A percentile compares a stretch with the other conserved stretches of the same genome.
Conservation (phyloP, 2,797 vertebrate genomes). For the Numenius phaeopus region DNA sequence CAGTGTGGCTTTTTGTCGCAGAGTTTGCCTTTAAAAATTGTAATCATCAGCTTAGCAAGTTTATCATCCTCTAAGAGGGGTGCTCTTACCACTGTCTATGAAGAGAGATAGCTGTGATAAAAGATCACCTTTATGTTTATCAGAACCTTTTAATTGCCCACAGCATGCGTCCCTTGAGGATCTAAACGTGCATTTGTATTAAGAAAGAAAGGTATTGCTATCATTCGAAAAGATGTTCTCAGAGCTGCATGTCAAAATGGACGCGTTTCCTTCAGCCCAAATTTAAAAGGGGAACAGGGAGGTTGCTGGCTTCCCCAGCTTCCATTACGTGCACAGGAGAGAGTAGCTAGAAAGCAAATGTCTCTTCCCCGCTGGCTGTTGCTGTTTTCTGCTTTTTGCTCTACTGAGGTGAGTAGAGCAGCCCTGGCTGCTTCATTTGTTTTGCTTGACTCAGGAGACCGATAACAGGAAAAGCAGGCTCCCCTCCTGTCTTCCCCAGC, state of each 20-base stretch:
- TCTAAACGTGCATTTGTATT: background rate
- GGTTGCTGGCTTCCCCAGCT: background rate
- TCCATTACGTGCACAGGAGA: background rate
- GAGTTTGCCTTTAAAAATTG: conserved; percentile 38
- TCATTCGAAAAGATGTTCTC: background rate
- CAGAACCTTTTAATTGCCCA: conserved; percentile 52
- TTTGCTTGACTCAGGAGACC: background rate
- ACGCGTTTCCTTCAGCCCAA: background rate
- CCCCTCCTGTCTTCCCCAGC: background rate
- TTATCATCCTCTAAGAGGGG: conserved; percentile 3
- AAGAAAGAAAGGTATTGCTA: background rate
- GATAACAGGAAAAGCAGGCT: background rate
- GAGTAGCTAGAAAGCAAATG: background rate
- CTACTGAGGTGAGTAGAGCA: background rate
- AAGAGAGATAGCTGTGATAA: background rate
- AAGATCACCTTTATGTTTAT: background rate
- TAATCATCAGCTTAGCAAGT: background rate
- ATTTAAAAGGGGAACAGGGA: background rate
- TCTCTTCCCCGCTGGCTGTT: background rate
- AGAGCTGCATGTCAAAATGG: background rate
- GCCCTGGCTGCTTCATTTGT: background rate
- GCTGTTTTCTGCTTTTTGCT: background rate
- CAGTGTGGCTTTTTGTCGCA: conserved; percentile 23
- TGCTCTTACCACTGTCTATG: background rate
- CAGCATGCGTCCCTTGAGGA: background rate